Evolutionary conservation across 2,888 invertebrate species (phyloP).

Genomic region (Chrysolina americana): DNA sequence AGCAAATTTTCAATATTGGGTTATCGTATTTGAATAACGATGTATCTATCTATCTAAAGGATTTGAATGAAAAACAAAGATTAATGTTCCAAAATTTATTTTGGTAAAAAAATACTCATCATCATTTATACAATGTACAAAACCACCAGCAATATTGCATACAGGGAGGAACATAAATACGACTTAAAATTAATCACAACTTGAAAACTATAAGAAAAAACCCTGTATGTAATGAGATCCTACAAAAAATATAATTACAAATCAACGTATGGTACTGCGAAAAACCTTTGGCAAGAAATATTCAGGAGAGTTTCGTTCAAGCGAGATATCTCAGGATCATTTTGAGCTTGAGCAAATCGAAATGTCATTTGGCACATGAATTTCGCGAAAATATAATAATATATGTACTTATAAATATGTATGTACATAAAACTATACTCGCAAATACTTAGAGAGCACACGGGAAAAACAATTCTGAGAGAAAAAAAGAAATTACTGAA

Average conservation of each 20-base stretch:
- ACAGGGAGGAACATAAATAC: neutral
- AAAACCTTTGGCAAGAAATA: neutral
- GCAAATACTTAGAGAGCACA: neutral
- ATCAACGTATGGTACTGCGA: neutral
- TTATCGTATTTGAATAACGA: too few species aligned
- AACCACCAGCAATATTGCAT: slow-evolving; percentile 8
- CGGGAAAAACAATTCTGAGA: too few species aligned
- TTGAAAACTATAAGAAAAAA: slow-evolving; percentile 2
- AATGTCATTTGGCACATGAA: slow-evolving; percentile 10
- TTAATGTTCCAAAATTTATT: slow-evolving; percentile 5
- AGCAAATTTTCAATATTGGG: too few species aligned
- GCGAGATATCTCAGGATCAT: neutral
- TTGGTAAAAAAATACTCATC: slow-evolving; percentile 16
- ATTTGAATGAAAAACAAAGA: neutral
- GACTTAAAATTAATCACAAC: slow-evolving; percentile 2
- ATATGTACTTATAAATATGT: too few species aligned
- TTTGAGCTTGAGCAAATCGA: slow-evolving; percentile 4
- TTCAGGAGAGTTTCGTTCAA: neutral
- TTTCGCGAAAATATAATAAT: neutral
- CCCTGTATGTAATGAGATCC: slow-evolving; percentile 17
- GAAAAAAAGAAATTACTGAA: too few species aligned
- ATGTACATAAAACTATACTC: neutral
- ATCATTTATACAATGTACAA: slow-evolving; percentile 10
- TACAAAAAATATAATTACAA: neutral
- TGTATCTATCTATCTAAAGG: too few species aligned